These are phyloP conservation scores for Lycodopsis pacificus DNA, from an alignment of 2,797 vertebrate species.

Conservation along the genomic window DNA sequence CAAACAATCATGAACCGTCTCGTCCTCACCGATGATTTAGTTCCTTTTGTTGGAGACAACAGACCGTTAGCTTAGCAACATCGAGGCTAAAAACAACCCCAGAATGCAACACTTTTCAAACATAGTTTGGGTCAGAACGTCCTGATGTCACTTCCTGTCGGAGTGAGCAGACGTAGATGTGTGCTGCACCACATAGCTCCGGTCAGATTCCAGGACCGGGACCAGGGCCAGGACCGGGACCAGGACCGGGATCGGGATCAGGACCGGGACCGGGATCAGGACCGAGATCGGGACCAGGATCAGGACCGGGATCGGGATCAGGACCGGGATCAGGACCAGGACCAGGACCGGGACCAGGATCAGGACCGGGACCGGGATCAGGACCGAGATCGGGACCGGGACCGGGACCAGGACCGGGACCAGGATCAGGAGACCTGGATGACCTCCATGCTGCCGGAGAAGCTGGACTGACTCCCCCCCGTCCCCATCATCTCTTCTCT, in stretches of 20 bases:
- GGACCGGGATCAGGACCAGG: slow-evolving; percentile 73
- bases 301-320: too few relatives aligned
- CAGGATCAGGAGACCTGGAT: slow-evolving; percentile 92
- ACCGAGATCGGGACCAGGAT: slow-evolving; percentile 83
- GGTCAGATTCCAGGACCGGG: neutral
- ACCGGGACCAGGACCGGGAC: slow-evolving; percentile 79
- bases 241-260: too few relatives aligned
- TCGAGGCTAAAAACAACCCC: neutral
- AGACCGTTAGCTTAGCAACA: neutral
- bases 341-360: slow-evolving; percentile 45
- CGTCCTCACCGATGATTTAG: too few relatives aligned
- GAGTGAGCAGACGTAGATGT: neutral
- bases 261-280: slow-evolving; percentile 83
- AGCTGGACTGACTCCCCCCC: slow-evolving; percentile 89
- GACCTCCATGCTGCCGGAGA: slow-evolving; percentile 97
- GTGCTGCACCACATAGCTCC: neutral
- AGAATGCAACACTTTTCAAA: neutral
- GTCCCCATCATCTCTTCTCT: slow-evolving; percentile 89
- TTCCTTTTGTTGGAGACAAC: too few relatives aligned
- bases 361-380: slow-evolving; percentile 83
- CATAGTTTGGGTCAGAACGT: neutral
- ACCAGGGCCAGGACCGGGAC: slow-evolving; percentile 80
- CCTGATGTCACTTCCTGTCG: neutral
- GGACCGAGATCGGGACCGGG: too few relatives aligned
- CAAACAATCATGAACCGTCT: too few relatives aligned